Percentiles rank a stretch among this genome's conserved stretches.
Evolutionary conservation across 2,113 vertebrate species (phyloP).

Genomic region (Hylia prasina): DNA sequence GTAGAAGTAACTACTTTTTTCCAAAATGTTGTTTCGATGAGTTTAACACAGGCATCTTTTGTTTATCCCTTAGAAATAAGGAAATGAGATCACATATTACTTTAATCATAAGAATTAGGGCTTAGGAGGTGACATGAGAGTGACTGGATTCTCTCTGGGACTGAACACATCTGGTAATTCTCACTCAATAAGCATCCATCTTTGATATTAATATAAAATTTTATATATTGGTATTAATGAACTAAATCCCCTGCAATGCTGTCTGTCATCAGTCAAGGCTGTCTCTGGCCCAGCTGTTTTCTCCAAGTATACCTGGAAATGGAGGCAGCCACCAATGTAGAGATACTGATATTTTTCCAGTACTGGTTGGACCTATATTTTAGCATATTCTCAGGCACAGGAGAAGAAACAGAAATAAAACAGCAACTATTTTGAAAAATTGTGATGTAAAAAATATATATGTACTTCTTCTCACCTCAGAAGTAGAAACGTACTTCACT

Average conservation of each 20-base stretch:
- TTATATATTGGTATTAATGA: not conserved
- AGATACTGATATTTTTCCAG: no score
- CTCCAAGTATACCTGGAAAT: not conserved
- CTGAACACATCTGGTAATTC: not conserved
- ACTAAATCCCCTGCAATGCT: not conserved
- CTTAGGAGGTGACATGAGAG: not conserved
- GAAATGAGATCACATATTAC: not conserved
- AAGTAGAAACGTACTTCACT: not conserved
- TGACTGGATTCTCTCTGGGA: not conserved
- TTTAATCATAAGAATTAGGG: not conserved
- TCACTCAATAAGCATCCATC: not conserved
- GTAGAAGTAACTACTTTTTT: not conserved
- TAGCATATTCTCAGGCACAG: not conserved
- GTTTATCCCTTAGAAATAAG: not conserved
- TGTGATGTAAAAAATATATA: not conserved
- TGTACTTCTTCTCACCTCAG: not conserved
- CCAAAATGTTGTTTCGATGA: not conserved
- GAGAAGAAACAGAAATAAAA: not conserved
- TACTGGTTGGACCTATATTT: not conserved
- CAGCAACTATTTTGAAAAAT: not conserved
- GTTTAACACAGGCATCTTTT: not conserved
- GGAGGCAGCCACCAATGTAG: not conserved
- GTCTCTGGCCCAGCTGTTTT: not conserved
- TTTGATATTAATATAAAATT: not conserved
- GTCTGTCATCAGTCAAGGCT: not conserved